A percentile compares a stretch with the other conserved stretches of the same genome.
phyloP scores from a whole-genome alignment of 1,140 invertebrate species.

The Drosophila ficusphila region DNA sequence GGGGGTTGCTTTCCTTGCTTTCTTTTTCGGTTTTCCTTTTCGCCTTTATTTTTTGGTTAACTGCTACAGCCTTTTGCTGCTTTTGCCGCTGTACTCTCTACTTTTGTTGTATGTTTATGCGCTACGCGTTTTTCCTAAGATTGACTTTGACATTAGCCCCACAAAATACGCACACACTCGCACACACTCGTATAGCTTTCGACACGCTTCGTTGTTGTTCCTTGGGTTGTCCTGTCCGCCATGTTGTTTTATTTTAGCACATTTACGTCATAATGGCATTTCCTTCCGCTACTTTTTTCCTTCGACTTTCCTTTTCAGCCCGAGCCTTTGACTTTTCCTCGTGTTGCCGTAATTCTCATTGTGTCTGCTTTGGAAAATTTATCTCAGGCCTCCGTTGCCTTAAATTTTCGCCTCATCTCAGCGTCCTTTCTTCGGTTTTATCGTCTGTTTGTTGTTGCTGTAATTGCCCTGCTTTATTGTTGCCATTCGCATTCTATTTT shows the following conservation, averaged over 20 bases:
- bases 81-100: conserved; percentile 58
- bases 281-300: conserved; percentile 69
- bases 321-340: conserved; percentile 69
- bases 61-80: conserved; percentile 48
- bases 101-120: conserved; percentile 77
- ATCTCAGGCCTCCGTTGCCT: conserved; percentile 56
- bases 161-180: conserved; percentile 47
- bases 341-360: conserved; percentile 67
- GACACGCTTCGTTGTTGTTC: conserved; percentile 71
- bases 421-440: conserved; percentile 56
- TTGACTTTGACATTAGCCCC: conserved; percentile 82
- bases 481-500: conserved; percentile 50
- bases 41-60: conserved; percentile 24
- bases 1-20: conserved; percentile 65
- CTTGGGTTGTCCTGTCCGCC: conserved; percentile 75
- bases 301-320: conserved; percentile 42
- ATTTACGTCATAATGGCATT: conserved; percentile 83
- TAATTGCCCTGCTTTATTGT: conserved; percentile 74
- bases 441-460: conserved; percentile 47
- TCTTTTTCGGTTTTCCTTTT: conserved; percentile 38
- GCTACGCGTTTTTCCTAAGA: conserved; percentile 82
- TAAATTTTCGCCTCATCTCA: conserved; percentile 60
- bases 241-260: conserved; percentile 83
- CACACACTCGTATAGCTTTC: conserved; percentile 48
- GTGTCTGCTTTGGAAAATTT: conserved; percentile 74